A percentile compares a stretch with the other conserved stretches of the same genome.
These are phyloP conservation scores for Cyprinodon tularosa DNA, from an alignment of 2,113 vertebrate species.

Conservation along the genomic window DNA sequence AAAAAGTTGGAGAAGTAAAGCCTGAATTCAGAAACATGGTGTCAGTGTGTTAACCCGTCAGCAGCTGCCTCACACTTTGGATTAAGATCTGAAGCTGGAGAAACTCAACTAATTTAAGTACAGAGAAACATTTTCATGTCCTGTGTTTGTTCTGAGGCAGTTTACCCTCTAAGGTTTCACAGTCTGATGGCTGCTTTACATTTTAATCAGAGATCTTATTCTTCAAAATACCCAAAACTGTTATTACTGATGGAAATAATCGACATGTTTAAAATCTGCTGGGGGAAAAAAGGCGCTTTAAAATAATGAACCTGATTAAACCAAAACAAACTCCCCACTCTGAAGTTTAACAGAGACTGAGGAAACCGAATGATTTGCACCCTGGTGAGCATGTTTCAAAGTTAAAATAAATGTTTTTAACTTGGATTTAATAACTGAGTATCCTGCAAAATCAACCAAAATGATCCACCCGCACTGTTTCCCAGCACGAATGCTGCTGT, in stretches of 20 bases:
- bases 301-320: no score
- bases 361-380: no score
- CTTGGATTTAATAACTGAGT: no score
- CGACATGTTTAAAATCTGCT: background rate
- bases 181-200: background rate
- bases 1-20: constrained; percentile 9
- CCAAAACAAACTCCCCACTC: no score
- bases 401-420: no score
- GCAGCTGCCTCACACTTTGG: constrained; percentile 10
- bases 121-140: constrained; percentile 2
- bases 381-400: no score
- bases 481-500: no score
- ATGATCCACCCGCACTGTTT: no score
- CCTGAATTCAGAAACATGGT: constrained; percentile 28
- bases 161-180: background rate
- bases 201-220: background rate
- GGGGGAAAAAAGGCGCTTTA: no score
- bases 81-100: constrained; percentile 19
- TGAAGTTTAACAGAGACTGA: no score
- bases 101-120: constrained; percentile 21
- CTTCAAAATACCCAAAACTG: no score
- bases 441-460: no score
- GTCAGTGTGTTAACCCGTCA: constrained; percentile 17
- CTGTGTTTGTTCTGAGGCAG: constrained; percentile 10
- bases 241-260: background rate